Base-by-base conservation (phyloP, 1,140 invertebrate species). In the Cydia fagiglandana region DNA sequence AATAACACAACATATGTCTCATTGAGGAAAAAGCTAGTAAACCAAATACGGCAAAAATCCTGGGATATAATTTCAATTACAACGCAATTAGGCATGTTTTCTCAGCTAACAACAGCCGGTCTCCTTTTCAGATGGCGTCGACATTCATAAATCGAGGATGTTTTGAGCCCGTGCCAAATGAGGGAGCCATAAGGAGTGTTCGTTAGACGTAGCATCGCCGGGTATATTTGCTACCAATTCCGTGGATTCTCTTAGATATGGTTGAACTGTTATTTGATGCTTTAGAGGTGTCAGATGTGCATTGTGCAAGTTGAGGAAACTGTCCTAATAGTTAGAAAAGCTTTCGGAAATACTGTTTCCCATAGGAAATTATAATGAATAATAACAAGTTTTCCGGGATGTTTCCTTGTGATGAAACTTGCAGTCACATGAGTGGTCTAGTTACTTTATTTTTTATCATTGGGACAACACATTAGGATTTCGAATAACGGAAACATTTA, bases 161-260 rank as follows among this genome's bases (percentile, higher is more conserved):
- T 38, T 70, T 70, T 70, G 66, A 41, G n/a, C 28, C 13, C 13
- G n/a, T 45, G 66, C 66, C 66, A 70, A 70, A 70, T 17, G n/a
- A 34, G n/a, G 53, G 53, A 56, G n/a, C 20, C 24, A 24, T 24
- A 24, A 24, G 56, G 56, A 61, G 56, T 24, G 20, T 17, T 17
- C 53, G 17, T 24, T 24, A 61, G 56, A 24, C 17, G 7, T 61
- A 24, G 20, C 9, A 24, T 61, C 7, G 56, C 3, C 20, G 20
- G 56, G 20, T 61, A 61, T 61, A 56, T 56, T 56, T 20, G 53
- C 56, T 61, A 24, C 20, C n/a, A 53, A 61, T 24, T 24, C 56
- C 56, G n/a, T 56, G 20, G 20, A 20, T 56, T 17, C 53, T 56
- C 4, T 2, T 56, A 47, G 4, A 47, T 47, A 15, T 47, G 45